phyloP scores from a whole-genome alignment of 1,140 invertebrate species.

The Mactra quadrangularis region DNA sequence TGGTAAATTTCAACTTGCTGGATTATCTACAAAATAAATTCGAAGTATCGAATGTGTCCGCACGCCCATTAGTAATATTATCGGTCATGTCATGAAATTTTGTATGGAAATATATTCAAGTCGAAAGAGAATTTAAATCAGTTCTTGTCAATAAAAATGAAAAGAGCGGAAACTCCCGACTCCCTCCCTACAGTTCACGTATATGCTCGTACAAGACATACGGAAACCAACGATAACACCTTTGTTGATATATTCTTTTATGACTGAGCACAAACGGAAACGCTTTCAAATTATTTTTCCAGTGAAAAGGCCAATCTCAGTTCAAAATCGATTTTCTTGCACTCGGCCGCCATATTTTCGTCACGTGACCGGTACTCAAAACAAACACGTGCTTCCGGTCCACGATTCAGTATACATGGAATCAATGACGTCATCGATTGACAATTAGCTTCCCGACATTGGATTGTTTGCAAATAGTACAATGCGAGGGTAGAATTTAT shows the following conservation, averaged over 20 bases:
- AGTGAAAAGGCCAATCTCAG: conserved; percentile 60
- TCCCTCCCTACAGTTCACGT: conserved; percentile 17
- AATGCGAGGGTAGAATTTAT: conserved; percentile 35
- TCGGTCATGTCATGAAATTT: neutral
- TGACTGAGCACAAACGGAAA: conserved; percentile 49
- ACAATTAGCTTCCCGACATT: neutral
- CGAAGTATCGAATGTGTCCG: too few species aligned
- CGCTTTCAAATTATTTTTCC: conserved; percentile 61
- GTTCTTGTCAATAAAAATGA: conserved; percentile 38
- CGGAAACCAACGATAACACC: conserved; percentile 56
- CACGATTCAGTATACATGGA: conserved; percentile 41
- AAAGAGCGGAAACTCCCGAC: conserved; percentile 23
- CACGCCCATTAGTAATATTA: too few species aligned
- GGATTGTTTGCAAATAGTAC: conserved; percentile 41
- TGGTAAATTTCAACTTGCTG: conserved; percentile 39
- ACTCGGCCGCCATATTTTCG: conserved; percentile 32
- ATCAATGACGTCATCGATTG: conserved; percentile 30
- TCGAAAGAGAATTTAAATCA: too few species aligned
- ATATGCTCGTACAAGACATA: conserved; percentile 19
- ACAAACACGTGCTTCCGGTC: conserved; percentile 62
- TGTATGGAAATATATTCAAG: too few species aligned
- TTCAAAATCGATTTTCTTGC: conserved; percentile 48
- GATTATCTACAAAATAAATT: neutral
- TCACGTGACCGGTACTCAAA: conserved; percentile 61
- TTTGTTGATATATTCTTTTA: conserved; percentile 59